Base-by-base conservation (phyloP, 2,888 invertebrate genomes). In the Odiellus spinosus region DNA sequence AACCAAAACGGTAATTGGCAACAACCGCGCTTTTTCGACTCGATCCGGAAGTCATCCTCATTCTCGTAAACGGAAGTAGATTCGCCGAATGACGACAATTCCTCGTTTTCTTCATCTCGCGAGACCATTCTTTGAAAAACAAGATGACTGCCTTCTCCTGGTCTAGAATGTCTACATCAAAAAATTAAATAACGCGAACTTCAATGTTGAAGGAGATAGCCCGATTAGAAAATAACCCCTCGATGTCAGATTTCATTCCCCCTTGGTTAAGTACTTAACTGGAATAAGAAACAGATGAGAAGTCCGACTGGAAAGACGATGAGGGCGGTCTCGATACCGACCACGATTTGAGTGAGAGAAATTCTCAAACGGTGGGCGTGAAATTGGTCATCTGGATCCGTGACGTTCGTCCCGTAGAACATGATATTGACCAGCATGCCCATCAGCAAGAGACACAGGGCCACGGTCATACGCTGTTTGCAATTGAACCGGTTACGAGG, bases 361-460 rank as follows among this genome's bases (percentile, higher is more conserved):
- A 42, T 15, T n/a, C 12, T 18, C 12, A 42, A 42, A 5, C 26
- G 15, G 11, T 15, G 11, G 14, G 21, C 14, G 14, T 21, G 14
- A 14, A 42, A 18, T 14, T 42, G 42, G 15, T 42, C 42, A 11
- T 21, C 20, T 14, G 26, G 20, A 15, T 42, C 42, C 8, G 11
- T 8, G 5, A 42, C 42, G 26, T 42, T 21, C 3, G 59, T 53
- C 1, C 61, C 62, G 44, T 59, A 58, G 47, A 62, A 63, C 61
- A 63, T 61, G 15, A 64, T 59, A 44, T 60, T 62, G 1, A 60
- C 51, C 26, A 64, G 45, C 62, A 65, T 62, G 19, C 59, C 58
- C 5, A 57, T 51, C 14, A 61, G 44, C 6, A 65, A 52, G 6
- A 64, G 49, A 17, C 57, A 58, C 41, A 63, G 53, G 1, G 60